A percentile compares a stretch with the other conserved stretches of the same genome.
These are phyloP conservation scores for Aleiodes leptofemur DNA, from an alignment of 2,888 invertebrate species.

Conservation along the genomic window DNA sequence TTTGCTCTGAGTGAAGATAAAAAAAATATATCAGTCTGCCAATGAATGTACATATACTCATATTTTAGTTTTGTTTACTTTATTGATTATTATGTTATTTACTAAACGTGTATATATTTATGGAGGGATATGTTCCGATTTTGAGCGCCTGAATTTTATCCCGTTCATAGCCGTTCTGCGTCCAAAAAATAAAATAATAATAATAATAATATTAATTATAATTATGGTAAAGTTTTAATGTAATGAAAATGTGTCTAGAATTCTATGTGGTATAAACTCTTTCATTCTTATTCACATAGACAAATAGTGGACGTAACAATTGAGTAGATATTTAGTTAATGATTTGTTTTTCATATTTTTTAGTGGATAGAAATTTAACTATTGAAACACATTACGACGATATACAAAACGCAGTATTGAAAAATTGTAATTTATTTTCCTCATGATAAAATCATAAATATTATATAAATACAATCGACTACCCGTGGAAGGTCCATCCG, in stretches of 20 bases:
- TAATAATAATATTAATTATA: too few species aligned
- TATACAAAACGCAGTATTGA: slow-evolving; percentile 72
- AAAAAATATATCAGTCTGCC: slow-evolving; percentile 60
- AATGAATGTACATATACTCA: slow-evolving; percentile 68
- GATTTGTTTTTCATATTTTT: slow-evolving; percentile 2
- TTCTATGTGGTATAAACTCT: slow-evolving; percentile 36
- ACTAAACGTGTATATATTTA: slow-evolving; percentile 58
- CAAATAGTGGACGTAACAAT: slow-evolving; percentile 27
- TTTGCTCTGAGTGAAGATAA: slow-evolving; percentile 44
- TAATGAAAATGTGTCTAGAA: slow-evolving; percentile 43
- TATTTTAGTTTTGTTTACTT: slow-evolving; percentile 48
- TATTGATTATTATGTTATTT: slow-evolving; percentile 51
- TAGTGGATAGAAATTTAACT: slow-evolving; percentile 35
- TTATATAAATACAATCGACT: slow-evolving; percentile 14
- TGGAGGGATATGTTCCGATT: slow-evolving; percentile 47
- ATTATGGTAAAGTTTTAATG: slow-evolving; percentile 15
- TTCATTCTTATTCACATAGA: slow-evolving; percentile 33
- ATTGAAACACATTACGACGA: slow-evolving; percentile 50
- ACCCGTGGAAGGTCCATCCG: too few species aligned
- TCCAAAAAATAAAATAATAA: slow-evolving; percentile 20
- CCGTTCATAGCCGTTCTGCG: slow-evolving; percentile 29
- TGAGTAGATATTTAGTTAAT: slow-evolving; percentile 37
- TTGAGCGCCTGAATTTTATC: slow-evolving; percentile 19
- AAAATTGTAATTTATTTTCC: slow-evolving; percentile 72
- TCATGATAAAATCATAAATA: slow-evolving; percentile 47